Evolutionary conservation across 2,888 invertebrate species (phyloP), one percentile per base, ranked within the genome.

Genomic region (Capitulum mitella): DNA sequence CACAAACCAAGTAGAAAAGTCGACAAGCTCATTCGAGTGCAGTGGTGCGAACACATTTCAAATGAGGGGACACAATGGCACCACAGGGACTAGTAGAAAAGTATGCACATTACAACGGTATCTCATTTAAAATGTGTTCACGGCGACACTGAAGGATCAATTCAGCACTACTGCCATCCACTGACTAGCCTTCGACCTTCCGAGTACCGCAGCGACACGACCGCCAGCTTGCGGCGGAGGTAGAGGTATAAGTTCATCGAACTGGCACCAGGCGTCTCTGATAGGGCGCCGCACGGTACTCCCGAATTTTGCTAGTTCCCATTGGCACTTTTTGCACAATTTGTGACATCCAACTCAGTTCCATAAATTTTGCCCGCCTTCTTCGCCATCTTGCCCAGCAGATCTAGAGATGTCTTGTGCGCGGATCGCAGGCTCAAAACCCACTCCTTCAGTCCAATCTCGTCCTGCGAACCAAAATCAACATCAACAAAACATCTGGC

Each of bases 341-440:
- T 29, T 58, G n/a, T n/a, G 26, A 34, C 14, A 19, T 87, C 87
- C 32, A 87, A 84, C 83, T 90, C 90, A 40, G 98, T 96, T 83
- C 98, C 98, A 88, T 99, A 99, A 84, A 99, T 98, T 89, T 97
- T 98, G 83, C 97, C 97, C 58, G 97, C 98, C 87, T 99, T 99
- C 86, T 93, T 93, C 81, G 98, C 98, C 96, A 99, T 98, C 78
- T 94, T 95, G 79, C 97, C 95, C 80, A 99, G 89, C 84, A 99
- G 90, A 86, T 99, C 98, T 85, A 94, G 92, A 3, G 97, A 97
- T 85, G 94, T 91, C 87, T 97, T 97, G 89, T 98, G 98, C 54
- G 98, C 97, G 46, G 95, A 93, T 82, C 97, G 92, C 83, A 99
- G 89, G 78, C 98, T 97, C 81, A 94, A 89, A 82, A 97, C 93